phyloP scores from a whole-genome alignment of 2,797 vertebrate species.

The Morus bassanus region DNA sequence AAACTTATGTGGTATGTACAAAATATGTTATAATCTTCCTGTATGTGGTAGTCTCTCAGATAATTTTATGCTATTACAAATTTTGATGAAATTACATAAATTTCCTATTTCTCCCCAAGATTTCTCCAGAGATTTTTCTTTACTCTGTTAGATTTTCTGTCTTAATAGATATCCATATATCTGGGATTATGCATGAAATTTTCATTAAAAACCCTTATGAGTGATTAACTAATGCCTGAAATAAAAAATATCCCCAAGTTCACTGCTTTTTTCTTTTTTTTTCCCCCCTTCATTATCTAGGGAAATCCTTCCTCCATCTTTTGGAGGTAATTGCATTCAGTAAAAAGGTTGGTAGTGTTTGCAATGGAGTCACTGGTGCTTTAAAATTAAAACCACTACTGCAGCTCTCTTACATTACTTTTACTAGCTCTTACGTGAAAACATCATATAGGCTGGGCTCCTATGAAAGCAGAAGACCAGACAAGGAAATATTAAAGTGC shows the following conservation, averaged over 20 bases:
- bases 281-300: background rate
- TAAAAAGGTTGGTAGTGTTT: background rate
- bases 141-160: background rate
- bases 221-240: background rate
- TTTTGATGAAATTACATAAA: background rate
- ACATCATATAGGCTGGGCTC: background rate
- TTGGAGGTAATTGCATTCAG: background rate
- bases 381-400: background rate
- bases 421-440: background rate
- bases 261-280: rapidly evolving
- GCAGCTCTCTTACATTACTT: background rate
- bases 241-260: background rate
- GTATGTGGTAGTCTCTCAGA: background rate
- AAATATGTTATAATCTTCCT: background rate
- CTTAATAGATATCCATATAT: background rate
- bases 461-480: background rate
- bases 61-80: background rate
- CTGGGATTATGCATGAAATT: background rate
- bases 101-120: background rate
- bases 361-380: background rate
- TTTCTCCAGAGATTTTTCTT: background rate
- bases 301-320: background rate
- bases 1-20: background rate
- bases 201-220: background rate
- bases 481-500: background rate